phyloP scores from a whole-genome alignment of 2,888 invertebrate genomes.

The Sisyra nigra region DNA sequence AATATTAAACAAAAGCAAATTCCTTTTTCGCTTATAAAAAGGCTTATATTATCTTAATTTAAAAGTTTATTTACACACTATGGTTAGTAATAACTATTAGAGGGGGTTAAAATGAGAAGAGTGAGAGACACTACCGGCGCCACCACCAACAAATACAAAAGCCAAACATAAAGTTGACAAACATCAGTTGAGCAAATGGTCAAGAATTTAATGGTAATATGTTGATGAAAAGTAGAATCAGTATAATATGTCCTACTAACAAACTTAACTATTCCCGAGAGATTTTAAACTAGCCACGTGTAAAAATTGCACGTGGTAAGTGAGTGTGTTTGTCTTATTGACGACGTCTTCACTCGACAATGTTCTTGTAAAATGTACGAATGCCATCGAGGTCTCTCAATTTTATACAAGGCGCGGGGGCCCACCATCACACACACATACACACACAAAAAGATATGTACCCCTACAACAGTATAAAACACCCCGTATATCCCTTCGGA shows the following conservation, averaged over 20 bases:
- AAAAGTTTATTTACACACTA: background rate
- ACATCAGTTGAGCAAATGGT: too few species aligned
- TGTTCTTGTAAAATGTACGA: conserved; percentile 24
- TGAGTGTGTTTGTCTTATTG: background rate
- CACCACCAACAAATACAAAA: conserved; percentile 2
- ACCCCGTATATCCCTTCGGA: too few species aligned
- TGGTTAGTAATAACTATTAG: too few species aligned
- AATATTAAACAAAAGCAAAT: too few species aligned
- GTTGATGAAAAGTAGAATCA: too few species aligned
- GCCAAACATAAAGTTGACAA: background rate
- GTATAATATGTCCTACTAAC: too few species aligned
- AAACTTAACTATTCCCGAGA: too few species aligned
- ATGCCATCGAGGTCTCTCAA: conserved; percentile 29
- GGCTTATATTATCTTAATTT: background rate
- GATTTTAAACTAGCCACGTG: too few species aligned
- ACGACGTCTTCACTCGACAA: conserved; percentile 6
- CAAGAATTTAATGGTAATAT: background rate
- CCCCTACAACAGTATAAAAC: conserved; percentile 5
- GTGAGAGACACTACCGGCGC: background rate
- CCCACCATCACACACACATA: conserved; percentile 10
- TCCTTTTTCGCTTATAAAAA: too few species aligned
- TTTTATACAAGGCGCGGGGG: conserved; percentile 27
- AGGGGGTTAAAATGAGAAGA: background rate
- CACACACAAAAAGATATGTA: conserved; percentile 22
- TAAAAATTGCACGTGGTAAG: background rate